Base-by-base conservation (phyloP, 2,113 vertebrate genomes). In the Microtus montanus region DNA sequence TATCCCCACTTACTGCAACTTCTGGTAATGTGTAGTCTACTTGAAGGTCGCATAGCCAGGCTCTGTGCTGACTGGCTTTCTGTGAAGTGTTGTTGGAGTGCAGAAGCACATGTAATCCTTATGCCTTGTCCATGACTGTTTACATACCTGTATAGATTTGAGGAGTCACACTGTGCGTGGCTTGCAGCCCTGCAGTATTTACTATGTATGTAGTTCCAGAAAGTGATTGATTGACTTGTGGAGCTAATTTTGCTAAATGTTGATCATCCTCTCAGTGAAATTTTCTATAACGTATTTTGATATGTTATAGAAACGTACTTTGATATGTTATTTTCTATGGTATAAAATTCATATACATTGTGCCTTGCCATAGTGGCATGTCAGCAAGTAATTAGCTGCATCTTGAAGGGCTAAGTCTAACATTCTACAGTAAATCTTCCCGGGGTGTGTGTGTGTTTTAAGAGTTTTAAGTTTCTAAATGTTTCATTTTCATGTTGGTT, bases 161-260 rank as follows among this genome's bases (percentile, higher is more conserved):
- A 54, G 28, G 49, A 24, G 8, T 87, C 54, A 49, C 14, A 79
- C 13, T 2, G 1, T 44, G 17, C 41, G 11, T 74, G 38, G 6
- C 28, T 49, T 73, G 5, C 10, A 93, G 54, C 64, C 20, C 49
- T 90, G 30, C 64, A 82, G 54, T 64, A 88, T 70, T 70, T 88
- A 86, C 28, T 93, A 0, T 87, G 6, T 84, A 24, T 4, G 54
- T 83, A 38, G 74, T 90, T 54, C 49, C 12, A 93, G 73, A 75
- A 90, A 54, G 74, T 82, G 38, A 12, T 92, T 83, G 77, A 47
- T 85, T 47, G 1, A 94, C 20, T 33, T 38, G 61, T 94, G 26
- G 30, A 54, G 14, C 33, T 47, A 64, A 94, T 79, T 95, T 91
- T 77, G 8, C 19, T 86, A 97, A 93, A 80, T 96, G 44, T 61